Evolutionary conservation across 2,888 invertebrate species (phyloP), one percentile per base, ranked within the genome.

Genomic region (Plusia festucae): DNA sequence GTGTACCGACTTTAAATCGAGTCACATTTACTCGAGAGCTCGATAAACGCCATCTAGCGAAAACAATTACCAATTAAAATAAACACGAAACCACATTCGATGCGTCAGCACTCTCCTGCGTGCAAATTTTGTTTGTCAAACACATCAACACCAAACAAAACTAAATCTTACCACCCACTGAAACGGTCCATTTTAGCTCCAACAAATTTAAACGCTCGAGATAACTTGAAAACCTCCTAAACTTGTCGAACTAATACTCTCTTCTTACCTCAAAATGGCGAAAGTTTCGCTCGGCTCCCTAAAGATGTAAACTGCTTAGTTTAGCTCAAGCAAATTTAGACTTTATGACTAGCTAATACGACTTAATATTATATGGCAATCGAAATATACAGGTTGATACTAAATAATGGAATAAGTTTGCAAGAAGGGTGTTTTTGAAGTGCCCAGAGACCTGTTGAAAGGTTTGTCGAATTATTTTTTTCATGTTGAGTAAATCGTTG

Each of bases 181-280:
- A 53, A 73, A 81, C 53, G 73, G 83, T 69, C 40, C 58, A 78
- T 68, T 82, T 84, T 85, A 60, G 67, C 68, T 61, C 53, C 66
- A 54, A 60, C 58, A 18, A 62, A 73, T 69, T 79, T 82, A 81
- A 88, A 85, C 81, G 78, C 77, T 80, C 77, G 67, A 89, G 89
- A 91, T 91, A 89, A 89, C 89, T 89, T 83, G 87, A 88, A 89
- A 89, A 91, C 88, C 88, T 84, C 85, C 91, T 87, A 89, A 90
- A 91, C 89, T 92, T 92, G 91, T 92, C 90, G 90, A 92, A 92
- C 92, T 93, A 93, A 93, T 92, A 91, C 88, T 83, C 91, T 88
- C 90, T 91, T 90, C 91, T 88, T 90, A 89, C 92, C 91, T 90
- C 91, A 88, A 91, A 93, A 93, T 90, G 90, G 91, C 85, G 85